These are phyloP conservation scores for Glaucopsyche alexis DNA, from an alignment of 2,888 invertebrate species.

Conservation along the genomic window DNA sequence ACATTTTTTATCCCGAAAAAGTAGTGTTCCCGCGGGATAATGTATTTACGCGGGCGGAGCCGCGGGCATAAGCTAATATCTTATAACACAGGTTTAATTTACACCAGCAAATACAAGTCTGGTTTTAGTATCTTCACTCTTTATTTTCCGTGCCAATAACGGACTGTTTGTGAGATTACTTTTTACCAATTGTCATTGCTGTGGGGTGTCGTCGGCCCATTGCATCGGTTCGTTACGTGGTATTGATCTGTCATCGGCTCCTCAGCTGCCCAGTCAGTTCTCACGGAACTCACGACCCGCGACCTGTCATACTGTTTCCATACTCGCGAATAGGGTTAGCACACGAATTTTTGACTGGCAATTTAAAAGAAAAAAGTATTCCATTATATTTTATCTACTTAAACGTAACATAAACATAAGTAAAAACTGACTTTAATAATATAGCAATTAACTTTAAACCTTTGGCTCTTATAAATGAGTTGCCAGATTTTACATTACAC, in stretches of 20 bases:
- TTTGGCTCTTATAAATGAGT: neutral
- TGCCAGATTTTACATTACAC: neutral
- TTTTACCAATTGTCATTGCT: constrained; percentile 26
- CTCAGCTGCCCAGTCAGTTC: constrained; percentile 55
- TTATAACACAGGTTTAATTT: too few relatives aligned
- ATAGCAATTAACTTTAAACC: neutral
- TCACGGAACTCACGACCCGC: constrained; percentile 63
- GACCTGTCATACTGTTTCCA: constrained; percentile 58
- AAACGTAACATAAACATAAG: too few relatives aligned
- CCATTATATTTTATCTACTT: too few relatives aligned
- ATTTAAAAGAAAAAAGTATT: too few relatives aligned
- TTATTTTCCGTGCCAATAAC: neutral
- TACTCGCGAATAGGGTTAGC: constrained; percentile 50
- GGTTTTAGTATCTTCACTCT: neutral
- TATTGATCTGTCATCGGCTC: constrained; percentile 39
- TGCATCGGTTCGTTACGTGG: constrained; percentile 31
- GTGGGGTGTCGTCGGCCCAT: constrained; percentile 20
- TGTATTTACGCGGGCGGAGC: too few relatives aligned
- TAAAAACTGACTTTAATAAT: too few relatives aligned
- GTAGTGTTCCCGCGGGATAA: too few relatives aligned
- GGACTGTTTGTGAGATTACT: constrained; percentile 24
- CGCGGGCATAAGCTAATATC: too few relatives aligned
- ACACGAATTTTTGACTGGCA: neutral
- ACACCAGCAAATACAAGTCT: too few relatives aligned
- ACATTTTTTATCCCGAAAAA: too few relatives aligned